A percentile compares a stretch with the other conserved stretches of the same genome.
These are phyloP conservation scores for Panzeria rudis DNA, from an alignment of 2,888 invertebrate species.

Conservation along the genomic window DNA sequence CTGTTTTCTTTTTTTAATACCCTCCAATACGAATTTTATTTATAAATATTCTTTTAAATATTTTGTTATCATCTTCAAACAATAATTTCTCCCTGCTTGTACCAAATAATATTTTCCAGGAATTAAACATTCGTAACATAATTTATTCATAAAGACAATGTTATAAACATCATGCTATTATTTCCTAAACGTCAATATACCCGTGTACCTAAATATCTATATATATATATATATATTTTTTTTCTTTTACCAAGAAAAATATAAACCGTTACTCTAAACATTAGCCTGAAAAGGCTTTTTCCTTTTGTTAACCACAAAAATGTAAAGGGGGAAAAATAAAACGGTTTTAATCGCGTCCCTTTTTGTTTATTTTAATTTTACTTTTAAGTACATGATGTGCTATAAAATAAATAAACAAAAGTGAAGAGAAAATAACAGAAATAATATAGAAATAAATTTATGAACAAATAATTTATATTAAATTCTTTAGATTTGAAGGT, in stretches of 20 bases:
- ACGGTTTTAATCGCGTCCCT: not conserved
- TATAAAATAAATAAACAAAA: not conserved
- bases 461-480: too few relatives aligned
- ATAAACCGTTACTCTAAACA: not conserved
- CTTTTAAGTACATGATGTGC: not conserved
- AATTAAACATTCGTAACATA: not conserved
- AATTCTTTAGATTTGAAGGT: too few relatives aligned
- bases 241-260: not conserved
- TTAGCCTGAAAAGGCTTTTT: not conserved
- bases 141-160: slow-evolving; percentile 20
- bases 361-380: not conserved
- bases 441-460: too few relatives aligned
- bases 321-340: not conserved
- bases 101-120: not conserved
- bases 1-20: not conserved
- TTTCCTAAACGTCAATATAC: not conserved
- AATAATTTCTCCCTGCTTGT: not conserved
- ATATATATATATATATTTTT: too few relatives aligned
- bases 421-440: not conserved
- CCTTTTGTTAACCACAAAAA: not conserved
- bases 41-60: not conserved
- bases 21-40: not conserved
- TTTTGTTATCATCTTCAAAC: not conserved
- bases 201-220: slow-evolving; percentile 1
- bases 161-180: not conserved